A percentile compares a stretch with the other conserved stretches of the same genome.
Conservation (phyloP, 2,888 invertebrate species). For the Melipona bicolor region DNA sequence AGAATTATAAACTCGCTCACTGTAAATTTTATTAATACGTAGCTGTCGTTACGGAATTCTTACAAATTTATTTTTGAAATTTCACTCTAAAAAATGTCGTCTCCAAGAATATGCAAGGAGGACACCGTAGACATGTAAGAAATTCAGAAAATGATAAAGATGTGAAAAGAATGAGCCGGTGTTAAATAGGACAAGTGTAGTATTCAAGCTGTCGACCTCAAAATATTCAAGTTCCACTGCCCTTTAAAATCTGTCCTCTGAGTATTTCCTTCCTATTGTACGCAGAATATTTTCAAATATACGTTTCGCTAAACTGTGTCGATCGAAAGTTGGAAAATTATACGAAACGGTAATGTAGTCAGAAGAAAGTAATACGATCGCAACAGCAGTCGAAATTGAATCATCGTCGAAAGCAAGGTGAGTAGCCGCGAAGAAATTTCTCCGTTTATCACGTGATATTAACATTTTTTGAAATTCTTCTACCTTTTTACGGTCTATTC, state of each 20-base stretch:
- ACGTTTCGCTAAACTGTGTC: background rate
- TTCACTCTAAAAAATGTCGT: background rate
- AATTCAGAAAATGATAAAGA: slow-evolving; percentile 31
- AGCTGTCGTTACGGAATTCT: no score
- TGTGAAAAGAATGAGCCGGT: slow-evolving; percentile 13
- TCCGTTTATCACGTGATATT: slow-evolving; percentile 73
- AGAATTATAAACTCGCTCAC: slow-evolving; percentile 29
- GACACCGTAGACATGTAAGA: background rate
- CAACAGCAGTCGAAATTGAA: slow-evolving; percentile 41
- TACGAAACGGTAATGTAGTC: background rate
- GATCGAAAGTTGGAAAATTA: background rate
- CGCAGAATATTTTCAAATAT: background rate
- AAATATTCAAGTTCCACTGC: background rate
- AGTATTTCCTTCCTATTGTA: background rate
- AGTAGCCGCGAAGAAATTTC: slow-evolving; percentile 71
- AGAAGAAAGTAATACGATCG: slow-evolving; percentile 44
- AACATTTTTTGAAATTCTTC: background rate
- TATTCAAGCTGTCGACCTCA: slow-evolving; percentile 5
- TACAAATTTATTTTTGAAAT: no score
- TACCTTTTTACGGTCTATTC: background rate
- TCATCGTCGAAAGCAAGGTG: slow-evolving; percentile 53
- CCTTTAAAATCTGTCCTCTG: background rate
- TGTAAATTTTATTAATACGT: no score
- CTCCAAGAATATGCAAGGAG: background rate
- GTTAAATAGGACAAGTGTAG: slow-evolving; percentile 39